These are phyloP conservation scores for Caprella mutica DNA, from an alignment of 2,888 invertebrate genomes.

Conservation along the genomic window DNA sequence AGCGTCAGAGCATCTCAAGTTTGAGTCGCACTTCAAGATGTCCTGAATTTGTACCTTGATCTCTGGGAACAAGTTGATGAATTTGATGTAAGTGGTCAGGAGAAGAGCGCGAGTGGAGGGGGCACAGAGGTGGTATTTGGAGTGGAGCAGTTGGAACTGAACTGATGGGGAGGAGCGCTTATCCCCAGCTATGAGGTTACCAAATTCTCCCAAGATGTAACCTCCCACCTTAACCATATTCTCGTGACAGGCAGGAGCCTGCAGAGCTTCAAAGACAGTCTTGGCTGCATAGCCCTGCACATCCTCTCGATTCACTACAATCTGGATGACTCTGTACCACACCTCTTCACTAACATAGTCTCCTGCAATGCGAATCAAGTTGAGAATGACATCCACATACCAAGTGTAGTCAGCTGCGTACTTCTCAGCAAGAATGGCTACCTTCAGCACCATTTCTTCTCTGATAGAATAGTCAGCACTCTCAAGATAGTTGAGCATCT, in stretches of 20 bases:
- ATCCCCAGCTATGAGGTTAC: conserved; percentile 98
- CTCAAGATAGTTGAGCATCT: conserved; percentile 97
- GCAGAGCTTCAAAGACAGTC: conserved; percentile 96
- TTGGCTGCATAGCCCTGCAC: conserved; percentile 99
- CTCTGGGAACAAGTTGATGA: conserved; percentile 97
- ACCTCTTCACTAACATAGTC: conserved; percentile 99
- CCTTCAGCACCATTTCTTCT: conserved; percentile 98
- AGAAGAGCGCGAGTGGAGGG: conserved; percentile 91
- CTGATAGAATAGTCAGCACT: conserved; percentile 99
- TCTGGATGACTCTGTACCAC: conserved; percentile 99
- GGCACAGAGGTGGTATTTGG: conserved; percentile 84
- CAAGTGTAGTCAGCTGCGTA: conserved; percentile 99
- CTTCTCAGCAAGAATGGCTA: conserved; percentile 97
- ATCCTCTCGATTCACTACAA: conserved; percentile 97
- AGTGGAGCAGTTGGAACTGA: conserved; percentile 92
- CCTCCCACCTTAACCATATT: conserved; percentile 99
- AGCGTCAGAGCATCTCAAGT: conserved; percentile 92
- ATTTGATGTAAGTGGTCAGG: conserved; percentile 96
- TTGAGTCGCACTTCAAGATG: conserved; percentile 86
- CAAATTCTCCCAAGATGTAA: conserved; percentile 97
- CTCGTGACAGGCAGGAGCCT: conserved; percentile 98
- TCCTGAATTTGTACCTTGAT: conserved; percentile 91
- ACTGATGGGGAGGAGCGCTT: conserved; percentile 91
- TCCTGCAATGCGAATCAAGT: conserved; percentile 96
- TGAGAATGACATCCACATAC: conserved; percentile 92